These are phyloP conservation scores for Pinna nobilis DNA, from an alignment of 1,140 invertebrate genomes.

Conservation along the genomic window DNA sequence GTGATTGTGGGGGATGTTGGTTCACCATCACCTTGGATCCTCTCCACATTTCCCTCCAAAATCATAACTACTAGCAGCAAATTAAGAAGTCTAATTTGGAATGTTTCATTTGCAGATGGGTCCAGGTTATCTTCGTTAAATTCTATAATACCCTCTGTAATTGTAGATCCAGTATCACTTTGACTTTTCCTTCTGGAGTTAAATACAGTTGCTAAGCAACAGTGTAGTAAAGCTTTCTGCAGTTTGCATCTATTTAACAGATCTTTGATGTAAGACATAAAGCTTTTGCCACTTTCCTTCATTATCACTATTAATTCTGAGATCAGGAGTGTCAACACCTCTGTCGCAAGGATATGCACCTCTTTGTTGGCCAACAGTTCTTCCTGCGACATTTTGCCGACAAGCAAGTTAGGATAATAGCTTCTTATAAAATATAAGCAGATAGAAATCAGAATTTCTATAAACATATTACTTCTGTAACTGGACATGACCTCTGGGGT, in stretches of 20 bases:
- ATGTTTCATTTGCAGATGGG: constrained; percentile 84
- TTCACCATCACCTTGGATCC: constrained; percentile 53
- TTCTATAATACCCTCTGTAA: constrained; percentile 88
- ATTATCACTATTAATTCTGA: constrained; percentile 87
- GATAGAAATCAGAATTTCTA: constrained; percentile 87
- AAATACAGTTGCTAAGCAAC: constrained; percentile 86
- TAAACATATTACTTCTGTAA: constrained; percentile 86
- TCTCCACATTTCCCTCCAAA: constrained; percentile 82
- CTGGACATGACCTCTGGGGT: constrained; percentile 76
- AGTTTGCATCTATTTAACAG: constrained; percentile 88
- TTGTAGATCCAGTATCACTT: constrained; percentile 75
- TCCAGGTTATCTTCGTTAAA: constrained; percentile 83
- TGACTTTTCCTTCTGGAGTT: constrained; percentile 75
- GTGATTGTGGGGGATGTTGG: constrained; percentile 10
- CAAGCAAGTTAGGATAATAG: constrained; percentile 85
- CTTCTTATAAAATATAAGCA: constrained; percentile 88
- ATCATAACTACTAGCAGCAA: constrained; percentile 85
- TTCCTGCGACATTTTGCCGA: constrained; percentile 81
- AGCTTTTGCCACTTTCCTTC: constrained; percentile 86
- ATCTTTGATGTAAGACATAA: constrained; percentile 89
- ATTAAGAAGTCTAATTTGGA: constrained; percentile 85
- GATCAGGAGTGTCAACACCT: constrained; percentile 86
- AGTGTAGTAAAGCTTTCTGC: constrained; percentile 91
- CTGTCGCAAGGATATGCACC: constrained; percentile 84
- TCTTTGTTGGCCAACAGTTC: constrained; percentile 86